Base-by-base conservation (phyloP, 2,888 invertebrate genomes). In the Drosophila ezoana region DNA sequence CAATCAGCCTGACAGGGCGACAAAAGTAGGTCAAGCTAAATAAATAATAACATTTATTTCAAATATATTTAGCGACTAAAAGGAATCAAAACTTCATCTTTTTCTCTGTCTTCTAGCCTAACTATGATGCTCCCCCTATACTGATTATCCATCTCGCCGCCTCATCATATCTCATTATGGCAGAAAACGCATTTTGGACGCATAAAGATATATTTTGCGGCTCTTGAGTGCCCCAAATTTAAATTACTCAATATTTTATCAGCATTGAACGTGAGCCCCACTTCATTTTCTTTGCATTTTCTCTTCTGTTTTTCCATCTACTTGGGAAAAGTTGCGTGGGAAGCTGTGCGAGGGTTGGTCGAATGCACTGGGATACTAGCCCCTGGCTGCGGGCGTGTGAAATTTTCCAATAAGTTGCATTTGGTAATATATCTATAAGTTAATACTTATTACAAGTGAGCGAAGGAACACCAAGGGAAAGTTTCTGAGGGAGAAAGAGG, bases 341-440 rank as follows among this genome's bases (percentile, higher is more conserved):
- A 83, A 83, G 83, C 70, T 76, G 79, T 48, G 32, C 32, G 59
- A 68, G 78, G 62, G 77, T 60, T 68, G 59, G 18, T 56, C 44
- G 40, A 53, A 10, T 61, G 51, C 69, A 56, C 40, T 53, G 45
- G 43, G 23, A 57, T 45, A 43, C 28, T 41, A 37, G 38, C n/a
- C 4, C 37, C 20, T 20, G 44, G 49, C 73, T 76, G 86, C 82
- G 69, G 70, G 83, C 87, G 87, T 84, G 83, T 86, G 86, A 83
- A 84, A 80, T 75, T 77, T 82, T 69, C 78, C 88, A 79, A 86
- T 84, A 80, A 82, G 64, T 71, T 83, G 78, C 88, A 82, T 66
- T 82, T 69, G 56, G 53, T 69, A 41, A 69, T 48, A 49, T 54
- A 69, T 63, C 32, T 37, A 63, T 35, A 37, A 49, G 33, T 56